A percentile compares a stretch with the other conserved stretches of the same genome.
These are phyloP conservation scores for Eilema griseolum DNA, from an alignment of 2,888 invertebrate species.

Conservation along the genomic window DNA sequence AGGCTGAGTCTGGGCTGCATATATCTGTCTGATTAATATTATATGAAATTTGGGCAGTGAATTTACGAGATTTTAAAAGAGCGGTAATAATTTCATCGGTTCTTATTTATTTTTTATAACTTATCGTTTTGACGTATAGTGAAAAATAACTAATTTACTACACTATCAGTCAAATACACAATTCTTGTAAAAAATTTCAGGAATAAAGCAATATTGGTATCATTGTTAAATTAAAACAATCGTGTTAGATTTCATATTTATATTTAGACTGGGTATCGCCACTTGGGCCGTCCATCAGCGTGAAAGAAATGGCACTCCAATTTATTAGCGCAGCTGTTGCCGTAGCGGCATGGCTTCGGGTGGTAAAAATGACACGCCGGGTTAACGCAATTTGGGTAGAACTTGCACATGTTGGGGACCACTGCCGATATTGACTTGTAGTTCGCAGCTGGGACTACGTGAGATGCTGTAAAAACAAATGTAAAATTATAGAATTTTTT, in stretches of 20 bases:
- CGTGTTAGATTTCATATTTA: background rate
- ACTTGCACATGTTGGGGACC: slow-evolving; percentile 90
- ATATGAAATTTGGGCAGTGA: too few species aligned
- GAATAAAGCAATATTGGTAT: background rate
- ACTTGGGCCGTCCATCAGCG: slow-evolving; percentile 78
- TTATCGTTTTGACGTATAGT: too few species aligned
- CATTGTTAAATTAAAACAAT: background rate
- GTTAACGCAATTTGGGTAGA: slow-evolving; percentile 95
- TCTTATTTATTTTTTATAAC: too few species aligned
- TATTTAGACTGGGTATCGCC: slow-evolving; percentile 66
- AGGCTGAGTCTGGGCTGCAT: too few species aligned
- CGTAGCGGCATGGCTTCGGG: slow-evolving; percentile 93
- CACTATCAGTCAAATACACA: too few species aligned
- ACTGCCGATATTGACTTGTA: slow-evolving; percentile 86
- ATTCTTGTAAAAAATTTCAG: too few species aligned
- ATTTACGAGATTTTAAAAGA: too few species aligned
- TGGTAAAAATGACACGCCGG: slow-evolving; percentile 93
- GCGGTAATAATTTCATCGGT: too few species aligned
- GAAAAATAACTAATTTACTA: too few species aligned
- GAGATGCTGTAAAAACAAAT: slow-evolving; percentile 82
- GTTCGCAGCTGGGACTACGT: slow-evolving; percentile 88
- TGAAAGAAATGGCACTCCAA: slow-evolving; percentile 89
- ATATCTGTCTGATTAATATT: too few species aligned
- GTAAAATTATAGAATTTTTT: too few species aligned
- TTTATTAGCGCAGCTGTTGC: slow-evolving; percentile 90